A percentile compares a stretch with the other conserved stretches of the same genome.
phyloP scores from a whole-genome alignment of 2,113 vertebrate species.

The Otolemur garnettii region DNA sequence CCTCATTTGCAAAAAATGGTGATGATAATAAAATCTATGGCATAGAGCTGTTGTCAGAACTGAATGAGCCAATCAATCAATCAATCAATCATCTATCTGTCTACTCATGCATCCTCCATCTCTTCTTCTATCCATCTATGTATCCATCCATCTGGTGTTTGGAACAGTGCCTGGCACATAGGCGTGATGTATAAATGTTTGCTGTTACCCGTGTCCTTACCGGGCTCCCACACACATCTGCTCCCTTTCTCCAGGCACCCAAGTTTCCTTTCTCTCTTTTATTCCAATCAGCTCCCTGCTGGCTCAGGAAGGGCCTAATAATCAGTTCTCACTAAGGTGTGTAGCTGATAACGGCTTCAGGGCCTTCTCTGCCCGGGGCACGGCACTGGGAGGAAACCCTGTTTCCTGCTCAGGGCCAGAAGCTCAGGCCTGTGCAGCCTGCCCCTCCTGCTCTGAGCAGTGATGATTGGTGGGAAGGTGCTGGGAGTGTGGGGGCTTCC shows the following conservation, averaged over 20 bases:
- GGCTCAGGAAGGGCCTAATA: neutral
- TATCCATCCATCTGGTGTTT: neutral
- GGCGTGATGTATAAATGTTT: accelerated
- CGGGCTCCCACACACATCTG: neutral
- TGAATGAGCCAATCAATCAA: neutral
- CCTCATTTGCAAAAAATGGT: neutral
- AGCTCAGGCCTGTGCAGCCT: neutral
- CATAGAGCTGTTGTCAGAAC: neutral
- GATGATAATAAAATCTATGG: neutral
- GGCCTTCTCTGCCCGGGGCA: neutral
- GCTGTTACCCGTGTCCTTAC: neutral
- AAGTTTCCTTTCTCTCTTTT: neutral
- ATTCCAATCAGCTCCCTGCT: neutral
- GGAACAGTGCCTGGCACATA: neutral
- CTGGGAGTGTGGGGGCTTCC: neutral
- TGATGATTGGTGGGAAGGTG: neutral
- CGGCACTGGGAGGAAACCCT: neutral
- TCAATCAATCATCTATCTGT: neutral
- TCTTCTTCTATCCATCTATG: neutral
- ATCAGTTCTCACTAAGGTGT: neutral
- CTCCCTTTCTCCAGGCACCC: neutral
- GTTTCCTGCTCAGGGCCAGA: neutral
- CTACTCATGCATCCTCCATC: neutral
- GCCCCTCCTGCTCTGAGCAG: neutral
- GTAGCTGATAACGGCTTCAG: accelerated